Evolutionary conservation across 2,888 invertebrate species (phyloP), one percentile per base, ranked within the genome.

Genomic region (Drosophila mimica): DNA sequence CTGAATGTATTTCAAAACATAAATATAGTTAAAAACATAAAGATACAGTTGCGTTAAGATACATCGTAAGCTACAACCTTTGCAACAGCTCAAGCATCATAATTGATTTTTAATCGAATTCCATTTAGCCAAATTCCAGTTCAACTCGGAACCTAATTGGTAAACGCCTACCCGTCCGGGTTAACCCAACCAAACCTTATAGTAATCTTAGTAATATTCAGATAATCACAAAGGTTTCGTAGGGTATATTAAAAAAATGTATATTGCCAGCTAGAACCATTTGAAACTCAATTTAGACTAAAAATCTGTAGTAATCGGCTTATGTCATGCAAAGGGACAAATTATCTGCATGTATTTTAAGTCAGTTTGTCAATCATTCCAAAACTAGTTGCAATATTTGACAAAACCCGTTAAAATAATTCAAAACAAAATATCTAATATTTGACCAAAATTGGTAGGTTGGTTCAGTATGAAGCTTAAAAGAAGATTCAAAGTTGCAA

Each of bases 291-390:
- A 5, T 56, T 56, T 38, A 7, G 13, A 13, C 4, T 15, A 38
- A 2, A 30, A 30, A 17, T 56, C 28, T 28, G 28, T n/a, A 8
- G 38, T 38, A 56, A 56, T 38, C 56, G 56, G 56, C 28, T 56
- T 56, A 38, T 30, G n/a, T 56, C 8, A 17, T 38, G 25, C 36
- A 36, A 54, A 36, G 43, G 8, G 17, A 28, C 36, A 54, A 36
- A 36, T 28, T 36, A 54, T 54, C 7, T 4, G 7, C 34, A 11
- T 54, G 0, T 4, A 6, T 36, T 36, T 6, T 54, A 25, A 36
- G 34, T 34, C 40, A 20, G 20, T 25, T 46, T 56, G 54, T n/a
- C 28, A 56, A 56, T 36, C 36, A 38, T 38, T 56, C 28, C n/a
- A 38, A 56, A 38, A 38, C n/a, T n/a, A 25, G 8, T 46, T 25